Conservation (phyloP, 2,888 invertebrate genomes). For the Limnephilus auricula region DNA sequence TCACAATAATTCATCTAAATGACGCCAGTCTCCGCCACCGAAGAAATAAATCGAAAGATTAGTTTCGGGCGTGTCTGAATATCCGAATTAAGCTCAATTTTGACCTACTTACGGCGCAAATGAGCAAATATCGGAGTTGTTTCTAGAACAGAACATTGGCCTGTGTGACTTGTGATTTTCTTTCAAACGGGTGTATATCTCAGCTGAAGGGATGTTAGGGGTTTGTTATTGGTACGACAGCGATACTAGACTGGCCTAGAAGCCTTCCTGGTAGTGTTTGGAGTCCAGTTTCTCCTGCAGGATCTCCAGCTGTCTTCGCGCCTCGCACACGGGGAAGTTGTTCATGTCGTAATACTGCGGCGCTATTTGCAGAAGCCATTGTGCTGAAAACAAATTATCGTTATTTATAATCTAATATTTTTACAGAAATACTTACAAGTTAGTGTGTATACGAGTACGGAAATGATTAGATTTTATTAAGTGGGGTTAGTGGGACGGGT, state of each 20-base stretch:
- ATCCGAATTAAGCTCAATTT: neutral
- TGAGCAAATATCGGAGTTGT: no score
- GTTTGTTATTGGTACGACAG: no score
- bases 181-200: no score
- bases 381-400: constrained; percentile 80
- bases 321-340: constrained; percentile 99
- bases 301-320: constrained; percentile 93
- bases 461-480: no score
- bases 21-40: neutral
- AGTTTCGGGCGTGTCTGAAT: no score
- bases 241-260: no score
- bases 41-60: neutral
- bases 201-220: no score
- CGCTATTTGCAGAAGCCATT: constrained; percentile 96
- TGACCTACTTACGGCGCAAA: neutral
- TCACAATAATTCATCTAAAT: neutral
- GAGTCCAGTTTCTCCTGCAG: constrained; percentile 92
- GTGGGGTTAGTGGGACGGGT: no score
- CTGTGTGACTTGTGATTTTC: neutral
- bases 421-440: no score
- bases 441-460: no score
- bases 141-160: no score
- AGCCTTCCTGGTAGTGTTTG: constrained; percentile 92
- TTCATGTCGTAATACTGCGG: constrained; percentile 99
- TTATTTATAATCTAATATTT: no score